phyloP scores from a whole-genome alignment of 2,888 invertebrate species.

The Digitonthophagus gazella region DNA sequence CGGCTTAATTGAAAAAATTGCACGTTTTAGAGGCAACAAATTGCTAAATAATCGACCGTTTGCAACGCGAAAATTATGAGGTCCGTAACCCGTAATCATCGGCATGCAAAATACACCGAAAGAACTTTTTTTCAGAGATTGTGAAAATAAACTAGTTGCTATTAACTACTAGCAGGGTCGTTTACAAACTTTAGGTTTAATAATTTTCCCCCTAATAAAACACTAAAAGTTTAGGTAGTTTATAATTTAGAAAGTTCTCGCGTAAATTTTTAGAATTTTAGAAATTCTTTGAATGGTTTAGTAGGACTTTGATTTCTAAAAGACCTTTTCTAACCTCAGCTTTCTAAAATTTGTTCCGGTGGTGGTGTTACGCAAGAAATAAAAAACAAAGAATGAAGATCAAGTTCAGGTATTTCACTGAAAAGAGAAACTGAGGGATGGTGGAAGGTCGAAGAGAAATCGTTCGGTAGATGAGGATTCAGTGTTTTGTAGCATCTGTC shows the following conservation, averaged over 20 bases:
- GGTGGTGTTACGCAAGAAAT: not conserved
- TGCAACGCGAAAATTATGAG: not conserved
- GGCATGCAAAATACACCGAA: conserved; percentile 1
- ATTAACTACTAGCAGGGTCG: no score
- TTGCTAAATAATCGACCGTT: not conserved
- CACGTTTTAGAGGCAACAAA: not conserved
- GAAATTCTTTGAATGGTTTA: no score
- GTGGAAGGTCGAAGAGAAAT: not conserved
- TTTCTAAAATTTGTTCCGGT: not conserved
- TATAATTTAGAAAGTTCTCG: no score
- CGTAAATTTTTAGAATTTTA: no score
- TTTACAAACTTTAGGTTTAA: no score
- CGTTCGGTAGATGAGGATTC: not conserved
- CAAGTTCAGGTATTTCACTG: not conserved
- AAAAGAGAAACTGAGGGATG: not conserved
- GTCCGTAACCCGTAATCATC: not conserved
- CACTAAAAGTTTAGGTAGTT: no score
- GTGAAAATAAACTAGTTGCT: no score
- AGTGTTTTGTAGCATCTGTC: no score
- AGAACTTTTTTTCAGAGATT: no score
- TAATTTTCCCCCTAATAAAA: no score
- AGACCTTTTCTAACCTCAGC: not conserved
- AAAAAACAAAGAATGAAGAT: not conserved
- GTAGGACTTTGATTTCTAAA: no score
- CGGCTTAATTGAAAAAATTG: not conserved